Percentiles rank a stretch among this genome's conserved stretches.
These are phyloP conservation scores for Lochmaea capreae DNA, from an alignment of 2,888 invertebrate genomes.

Conservation along the genomic window DNA sequence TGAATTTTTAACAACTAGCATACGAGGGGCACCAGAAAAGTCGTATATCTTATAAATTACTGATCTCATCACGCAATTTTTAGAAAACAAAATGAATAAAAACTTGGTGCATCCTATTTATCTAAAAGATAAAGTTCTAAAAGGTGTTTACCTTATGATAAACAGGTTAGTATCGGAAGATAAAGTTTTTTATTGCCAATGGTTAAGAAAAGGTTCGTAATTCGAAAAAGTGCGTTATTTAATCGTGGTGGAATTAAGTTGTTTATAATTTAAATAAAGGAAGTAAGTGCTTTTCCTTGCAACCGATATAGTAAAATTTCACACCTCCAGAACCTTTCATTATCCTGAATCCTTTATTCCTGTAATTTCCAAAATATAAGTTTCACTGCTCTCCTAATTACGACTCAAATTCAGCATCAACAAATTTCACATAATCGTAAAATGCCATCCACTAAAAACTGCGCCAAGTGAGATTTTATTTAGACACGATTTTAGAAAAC, in stretches of 20 bases:
- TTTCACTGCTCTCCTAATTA: background rate
- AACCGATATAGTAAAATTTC: background rate
- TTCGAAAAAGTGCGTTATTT: background rate
- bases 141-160: background rate
- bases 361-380: no score
- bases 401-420: constrained; percentile 7
- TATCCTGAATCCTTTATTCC: background rate
- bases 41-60: background rate
- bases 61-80: background rate
- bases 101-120: no score
- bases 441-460: background rate
- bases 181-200: background rate
- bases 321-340: background rate
- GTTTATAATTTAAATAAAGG: background rate
- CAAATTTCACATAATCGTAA: constrained; percentile 1
- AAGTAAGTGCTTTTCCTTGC: background rate
- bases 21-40: constrained; percentile 7
- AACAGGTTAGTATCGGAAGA: background rate
- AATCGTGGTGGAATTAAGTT: background rate
- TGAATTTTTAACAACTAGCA: background rate
- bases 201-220: background rate
- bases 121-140: background rate
- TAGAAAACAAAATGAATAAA: no score
- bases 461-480: constrained; percentile 1
- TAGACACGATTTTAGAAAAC: background rate